Percentiles rank a stretch among this genome's conserved stretches.
Evolutionary conservation across 2,113 vertebrate species (phyloP).

Genomic region (Erinaceus europaeus): DNA sequence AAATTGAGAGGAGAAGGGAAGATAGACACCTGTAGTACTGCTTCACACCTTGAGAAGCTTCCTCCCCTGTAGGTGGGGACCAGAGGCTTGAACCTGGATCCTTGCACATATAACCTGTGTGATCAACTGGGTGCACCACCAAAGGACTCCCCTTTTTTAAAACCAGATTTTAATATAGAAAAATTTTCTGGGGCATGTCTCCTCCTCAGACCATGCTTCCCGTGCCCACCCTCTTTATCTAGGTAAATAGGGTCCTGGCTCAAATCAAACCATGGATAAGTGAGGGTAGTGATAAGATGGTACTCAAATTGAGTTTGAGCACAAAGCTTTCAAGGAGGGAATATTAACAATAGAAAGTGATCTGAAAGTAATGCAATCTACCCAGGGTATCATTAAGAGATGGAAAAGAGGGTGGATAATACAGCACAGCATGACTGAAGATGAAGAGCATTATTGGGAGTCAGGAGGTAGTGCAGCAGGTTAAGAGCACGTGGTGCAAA

Average conservation of each 20-base stretch:
- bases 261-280: constrained; percentile 7
- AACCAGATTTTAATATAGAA: no score
- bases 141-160: no score
- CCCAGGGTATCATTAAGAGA: constrained; percentile 35
- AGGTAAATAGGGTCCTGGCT: neutral
- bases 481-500: no score
- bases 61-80: no score
- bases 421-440: constrained; percentile 13
- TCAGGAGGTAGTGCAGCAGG: no score
- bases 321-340: constrained; percentile 44
- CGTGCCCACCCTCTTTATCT: neutral
- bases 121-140: no score
- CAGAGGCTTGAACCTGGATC: no score
- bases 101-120: no score
- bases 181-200: neutral
- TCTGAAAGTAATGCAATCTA: constrained; percentile 53
- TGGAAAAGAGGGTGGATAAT: constrained; percentile 26
- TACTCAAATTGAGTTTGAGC: constrained; percentile 65
- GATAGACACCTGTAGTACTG: no score
- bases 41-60: no score
- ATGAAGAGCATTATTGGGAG: neutral
- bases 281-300: constrained; percentile 41
- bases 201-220: neutral
- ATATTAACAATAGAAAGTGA: constrained; percentile 58
- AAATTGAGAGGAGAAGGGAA: no score